Conservation (phyloP, 2,113 vertebrate species). For the Lepus americanus region DNA sequence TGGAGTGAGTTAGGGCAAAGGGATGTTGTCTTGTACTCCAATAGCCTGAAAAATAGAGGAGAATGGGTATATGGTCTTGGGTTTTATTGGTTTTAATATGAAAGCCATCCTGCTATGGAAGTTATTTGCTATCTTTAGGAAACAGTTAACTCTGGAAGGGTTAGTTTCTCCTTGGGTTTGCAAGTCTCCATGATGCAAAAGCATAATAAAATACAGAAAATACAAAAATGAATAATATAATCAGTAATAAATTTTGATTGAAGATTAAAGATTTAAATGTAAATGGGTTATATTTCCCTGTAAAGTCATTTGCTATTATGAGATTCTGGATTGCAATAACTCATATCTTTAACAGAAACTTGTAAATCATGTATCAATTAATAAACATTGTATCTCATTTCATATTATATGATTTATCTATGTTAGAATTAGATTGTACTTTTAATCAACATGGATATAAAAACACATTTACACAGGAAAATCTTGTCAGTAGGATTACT, state of each 20-base stretch:
- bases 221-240: not conserved
- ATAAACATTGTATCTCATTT: not conserved
- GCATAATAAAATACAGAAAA: not conserved
- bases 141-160: not conserved
- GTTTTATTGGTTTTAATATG: not conserved
- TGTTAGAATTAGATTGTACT: not conserved
- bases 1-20: not conserved
- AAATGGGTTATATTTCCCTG: not conserved
- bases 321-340: not conserved
- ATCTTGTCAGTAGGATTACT: not conserved
- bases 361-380: not conserved
- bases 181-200: not conserved
- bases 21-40: not conserved
- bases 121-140: not conserved
- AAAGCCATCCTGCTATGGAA: not conserved
- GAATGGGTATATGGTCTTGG: not conserved
- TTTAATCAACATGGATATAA: not conserved
- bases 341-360: not conserved
- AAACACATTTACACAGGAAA: not conserved
- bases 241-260: not conserved
- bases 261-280: conserved; percentile 1
- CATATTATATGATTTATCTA: not conserved
- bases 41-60: not conserved
- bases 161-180: not conserved
- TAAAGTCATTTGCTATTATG: not conserved